These are phyloP conservation scores for Nephrotoma guestfalica DNA, from an alignment of 2,888 invertebrate genomes.

Conservation along the genomic window DNA sequence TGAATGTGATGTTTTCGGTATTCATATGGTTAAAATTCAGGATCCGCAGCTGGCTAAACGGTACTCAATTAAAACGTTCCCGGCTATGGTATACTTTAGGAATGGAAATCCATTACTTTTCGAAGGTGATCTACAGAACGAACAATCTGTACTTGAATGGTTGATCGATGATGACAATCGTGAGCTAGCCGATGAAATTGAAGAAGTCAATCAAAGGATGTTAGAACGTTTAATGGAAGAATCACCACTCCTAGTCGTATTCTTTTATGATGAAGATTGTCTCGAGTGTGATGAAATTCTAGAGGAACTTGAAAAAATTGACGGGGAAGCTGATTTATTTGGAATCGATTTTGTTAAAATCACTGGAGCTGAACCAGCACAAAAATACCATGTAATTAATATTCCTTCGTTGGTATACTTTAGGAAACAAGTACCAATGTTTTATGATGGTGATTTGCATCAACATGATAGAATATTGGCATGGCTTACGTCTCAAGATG, in stretches of 20 bases:
- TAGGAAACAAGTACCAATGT: conserved; percentile 59
- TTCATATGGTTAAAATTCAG: conserved; percentile 85
- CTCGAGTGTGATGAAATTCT: conserved; percentile 83
- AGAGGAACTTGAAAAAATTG: conserved; percentile 82
- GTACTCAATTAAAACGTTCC: conserved; percentile 88
- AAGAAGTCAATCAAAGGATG: conserved; percentile 84
- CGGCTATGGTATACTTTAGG: conserved; percentile 81
- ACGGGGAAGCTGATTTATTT: conserved; percentile 84
- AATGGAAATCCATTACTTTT: conserved; percentile 80
- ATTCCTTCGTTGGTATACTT: conserved; percentile 80
- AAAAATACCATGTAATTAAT: conserved; percentile 66
- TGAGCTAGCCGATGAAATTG: conserved; percentile 86
- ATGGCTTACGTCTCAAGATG: conserved; percentile 88
- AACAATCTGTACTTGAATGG: conserved; percentile 86
- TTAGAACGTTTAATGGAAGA: conserved; percentile 68
- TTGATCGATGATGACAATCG: conserved; percentile 84
- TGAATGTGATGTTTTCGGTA: conserved; percentile 83
- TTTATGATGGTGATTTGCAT: conserved; percentile 79
- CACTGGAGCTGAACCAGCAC: conserved; percentile 64
- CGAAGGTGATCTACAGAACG: conserved; percentile 85
- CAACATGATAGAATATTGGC: conserved; percentile 73
- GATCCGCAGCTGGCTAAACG: conserved; percentile 82
- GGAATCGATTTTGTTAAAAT: conserved; percentile 94
- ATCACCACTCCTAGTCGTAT: conserved; percentile 77
- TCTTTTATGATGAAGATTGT: conserved; percentile 86